Percentiles rank a stretch among this genome's conserved stretches.
These are phyloP conservation scores for Acropora yongei DNA, from an alignment of 64 coral and sea anemone species.

Conservation along the genomic window DNA sequence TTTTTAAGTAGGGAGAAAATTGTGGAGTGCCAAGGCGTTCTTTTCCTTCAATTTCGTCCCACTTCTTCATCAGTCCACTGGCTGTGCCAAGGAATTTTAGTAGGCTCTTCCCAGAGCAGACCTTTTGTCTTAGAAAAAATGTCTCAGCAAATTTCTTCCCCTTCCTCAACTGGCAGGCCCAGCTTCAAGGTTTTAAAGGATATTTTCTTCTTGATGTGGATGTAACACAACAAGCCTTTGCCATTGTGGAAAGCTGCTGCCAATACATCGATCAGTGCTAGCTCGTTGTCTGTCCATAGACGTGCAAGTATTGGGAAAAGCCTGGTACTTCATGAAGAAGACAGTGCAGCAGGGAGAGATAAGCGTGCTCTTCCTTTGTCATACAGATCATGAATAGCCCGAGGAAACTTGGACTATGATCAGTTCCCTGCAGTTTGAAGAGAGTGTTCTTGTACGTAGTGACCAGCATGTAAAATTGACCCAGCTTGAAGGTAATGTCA, in stretches of 20 bases:
- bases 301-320: neutral
- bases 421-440: neutral
- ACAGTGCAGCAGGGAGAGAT: constrained; percentile 13
- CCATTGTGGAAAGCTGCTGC: constrained; percentile 25
- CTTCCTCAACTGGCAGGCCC: neutral
- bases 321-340: constrained; percentile 30
- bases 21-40: neutral
- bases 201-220: constrained; percentile 34
- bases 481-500: constrained; percentile 33
- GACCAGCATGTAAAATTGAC: constrained; percentile 23
- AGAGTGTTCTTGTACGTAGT: constrained; percentile 33
- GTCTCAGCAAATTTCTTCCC: constrained; percentile 16
- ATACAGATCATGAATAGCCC: constrained; percentile 50
- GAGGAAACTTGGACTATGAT: neutral
- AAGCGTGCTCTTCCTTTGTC: constrained; percentile 4
- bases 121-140: constrained; percentile 10
- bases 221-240: constrained; percentile 2
- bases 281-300: constrained; percentile 16
- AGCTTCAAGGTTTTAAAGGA: neutral
- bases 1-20: neutral
- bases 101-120: neutral
- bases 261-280: neutral
- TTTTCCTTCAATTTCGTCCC: constrained; percentile 13
- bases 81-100: neutral
- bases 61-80: constrained; percentile 19